Evolutionary conservation across 2,797 vertebrate species (phyloP).

Genomic region (Malurus leucopterus): DNA sequence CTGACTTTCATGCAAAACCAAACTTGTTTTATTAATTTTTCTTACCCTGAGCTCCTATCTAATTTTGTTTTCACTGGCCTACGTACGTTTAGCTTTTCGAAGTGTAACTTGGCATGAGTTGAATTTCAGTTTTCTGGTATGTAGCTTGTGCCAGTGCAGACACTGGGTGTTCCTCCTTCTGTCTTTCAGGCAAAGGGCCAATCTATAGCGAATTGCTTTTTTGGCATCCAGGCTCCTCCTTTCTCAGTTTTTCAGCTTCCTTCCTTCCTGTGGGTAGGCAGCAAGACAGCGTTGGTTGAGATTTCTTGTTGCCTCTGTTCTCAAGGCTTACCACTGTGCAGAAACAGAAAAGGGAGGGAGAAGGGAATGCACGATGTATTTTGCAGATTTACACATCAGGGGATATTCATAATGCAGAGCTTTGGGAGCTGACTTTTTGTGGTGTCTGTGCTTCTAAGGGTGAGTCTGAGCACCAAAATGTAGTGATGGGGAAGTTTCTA

Average conservation of each 20-base stretch:
- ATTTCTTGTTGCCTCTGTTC: not conserved
- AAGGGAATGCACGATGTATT: not conserved
- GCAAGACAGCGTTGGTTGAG: not conserved
- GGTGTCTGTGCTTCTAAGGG: not conserved
- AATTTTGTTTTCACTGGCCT: conserved; percentile 41
- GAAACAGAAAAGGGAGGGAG: not conserved
- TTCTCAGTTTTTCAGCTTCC: conserved; percentile 17
- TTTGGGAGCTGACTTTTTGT: not conserved
- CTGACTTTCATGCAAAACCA: not conserved
- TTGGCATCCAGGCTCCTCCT: conserved; percentile 41
- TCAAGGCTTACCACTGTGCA: not conserved
- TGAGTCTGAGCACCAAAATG: not conserved
- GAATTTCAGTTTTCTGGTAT: conserved; percentile 50
- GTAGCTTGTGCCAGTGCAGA: conserved; percentile 52
- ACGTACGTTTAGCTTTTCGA: conserved; percentile 9
- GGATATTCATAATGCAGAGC: not conserved
- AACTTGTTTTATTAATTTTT: conserved; percentile 27
- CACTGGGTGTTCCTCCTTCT: conserved; percentile 60
- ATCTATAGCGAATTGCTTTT: conserved; percentile 26
- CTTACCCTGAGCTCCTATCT: not conserved
- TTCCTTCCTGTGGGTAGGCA: conserved; percentile 20
- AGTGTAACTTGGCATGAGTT: conserved; percentile 48
- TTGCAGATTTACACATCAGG: not conserved
- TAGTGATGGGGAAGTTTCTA: not conserved
- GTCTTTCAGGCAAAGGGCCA: conserved; percentile 58